A percentile compares a stretch with the other conserved stretches of the same genome.
phyloP scores from a whole-genome alignment of 2,113 vertebrate species.

The Bufo gargarizans region DNA sequence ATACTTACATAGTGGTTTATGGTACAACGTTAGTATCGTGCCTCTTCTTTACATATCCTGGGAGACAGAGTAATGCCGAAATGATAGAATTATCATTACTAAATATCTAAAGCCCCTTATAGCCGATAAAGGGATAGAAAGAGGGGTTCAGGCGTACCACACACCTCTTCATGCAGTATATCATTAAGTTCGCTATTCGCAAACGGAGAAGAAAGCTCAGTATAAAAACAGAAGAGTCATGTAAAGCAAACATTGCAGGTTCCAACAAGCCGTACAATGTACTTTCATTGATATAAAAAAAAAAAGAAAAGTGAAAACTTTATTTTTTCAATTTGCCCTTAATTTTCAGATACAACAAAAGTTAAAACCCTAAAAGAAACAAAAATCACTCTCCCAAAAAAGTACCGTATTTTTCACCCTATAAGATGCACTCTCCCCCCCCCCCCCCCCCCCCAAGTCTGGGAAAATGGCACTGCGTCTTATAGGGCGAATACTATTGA shows the following conservation, averaged over 20 bases:
- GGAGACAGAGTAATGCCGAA: neutral
- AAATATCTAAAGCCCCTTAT: constrained; percentile 19
- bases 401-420: neutral
- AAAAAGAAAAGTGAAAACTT: neutral
- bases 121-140: constrained; percentile 16
- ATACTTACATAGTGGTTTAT: constrained; percentile 28
- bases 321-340: neutral
- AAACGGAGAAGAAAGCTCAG: neutral
- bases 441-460: no score
- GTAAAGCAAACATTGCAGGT: constrained; percentile 1
- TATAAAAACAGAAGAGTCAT: constrained; percentile 49
- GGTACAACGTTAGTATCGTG: constrained; percentile 1
- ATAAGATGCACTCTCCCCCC: no score
- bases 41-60: neutral
- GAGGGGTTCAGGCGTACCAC: neutral
- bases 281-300: neutral
- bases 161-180: constrained; percentile 38
- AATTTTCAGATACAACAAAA: neutral
- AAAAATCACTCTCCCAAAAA: neutral
- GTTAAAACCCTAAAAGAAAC: neutral
- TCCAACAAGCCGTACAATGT: neutral
- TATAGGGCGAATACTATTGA: no score
- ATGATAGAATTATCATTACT: neutral
- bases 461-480: no score
- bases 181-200: constrained; percentile 35